Evolutionary conservation across 2,113 vertebrate genomes (phyloP).

Genomic region (Geococcyx californianus): DNA sequence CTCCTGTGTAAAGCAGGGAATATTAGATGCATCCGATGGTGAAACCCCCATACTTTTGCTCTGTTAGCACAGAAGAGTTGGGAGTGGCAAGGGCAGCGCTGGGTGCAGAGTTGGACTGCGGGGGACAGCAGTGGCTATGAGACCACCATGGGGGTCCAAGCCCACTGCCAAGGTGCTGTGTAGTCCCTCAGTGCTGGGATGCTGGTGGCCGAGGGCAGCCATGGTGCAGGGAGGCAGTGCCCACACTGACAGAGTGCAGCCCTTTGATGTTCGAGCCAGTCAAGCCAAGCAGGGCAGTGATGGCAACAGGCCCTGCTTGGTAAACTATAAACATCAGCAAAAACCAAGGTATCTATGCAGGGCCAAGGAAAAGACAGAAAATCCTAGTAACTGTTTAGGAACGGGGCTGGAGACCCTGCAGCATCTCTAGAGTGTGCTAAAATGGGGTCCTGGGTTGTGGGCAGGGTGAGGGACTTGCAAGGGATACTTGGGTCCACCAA

Average conservation of each 20-base stretch:
- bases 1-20: neutral
- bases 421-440: neutral
- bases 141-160: neutral
- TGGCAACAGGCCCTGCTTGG: neutral
- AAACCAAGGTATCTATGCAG: neutral
- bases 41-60: neutral
- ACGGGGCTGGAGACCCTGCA: neutral
- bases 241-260: no score
- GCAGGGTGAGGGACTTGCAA: neutral
- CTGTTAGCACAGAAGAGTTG: neutral
- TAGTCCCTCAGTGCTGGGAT: neutral
- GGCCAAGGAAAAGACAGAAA: neutral
- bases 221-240: neutral
- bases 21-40: fast-evolving
- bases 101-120: neutral
- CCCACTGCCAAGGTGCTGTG: neutral
- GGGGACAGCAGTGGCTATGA: neutral
- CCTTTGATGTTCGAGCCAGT: neutral
- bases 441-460: neutral
- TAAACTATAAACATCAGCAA: neutral
- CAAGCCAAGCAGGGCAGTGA: neutral
- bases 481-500: neutral
- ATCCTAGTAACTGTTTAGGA: neutral
- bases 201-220: no score
- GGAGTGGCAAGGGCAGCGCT: neutral